Percentiles rank a stretch among this genome's conserved stretches.
Conservation (phyloP, 1,140 invertebrate genomes). For the Halesus radiatus region DNA sequence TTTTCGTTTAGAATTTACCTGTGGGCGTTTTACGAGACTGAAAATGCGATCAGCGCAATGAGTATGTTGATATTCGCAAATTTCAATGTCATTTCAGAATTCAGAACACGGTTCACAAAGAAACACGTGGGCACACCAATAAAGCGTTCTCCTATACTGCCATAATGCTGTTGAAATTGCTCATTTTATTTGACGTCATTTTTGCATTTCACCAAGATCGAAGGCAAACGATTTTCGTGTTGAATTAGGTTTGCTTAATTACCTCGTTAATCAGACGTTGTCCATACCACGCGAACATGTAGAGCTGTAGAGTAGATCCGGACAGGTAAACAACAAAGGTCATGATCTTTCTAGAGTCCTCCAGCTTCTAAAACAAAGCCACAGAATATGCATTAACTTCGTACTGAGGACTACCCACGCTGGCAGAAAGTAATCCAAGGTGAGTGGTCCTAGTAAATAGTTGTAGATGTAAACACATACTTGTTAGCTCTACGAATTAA, state of each 20-base stretch:
- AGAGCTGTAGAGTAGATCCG: constrained; percentile 40
- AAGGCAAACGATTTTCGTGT: too few species aligned
- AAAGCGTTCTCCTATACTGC: background rate
- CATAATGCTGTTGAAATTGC: background rate
- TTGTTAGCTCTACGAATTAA: too few species aligned
- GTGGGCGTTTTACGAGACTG: too few species aligned
- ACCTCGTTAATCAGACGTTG: constrained; percentile 44
- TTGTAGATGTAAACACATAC: too few species aligned
- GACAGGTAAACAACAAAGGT: constrained; percentile 11
- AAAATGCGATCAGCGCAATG: too few species aligned
- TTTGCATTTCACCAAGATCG: too few species aligned
- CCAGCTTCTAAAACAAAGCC: constrained; percentile 28
- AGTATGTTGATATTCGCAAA: background rate
- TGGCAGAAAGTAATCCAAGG: too few species aligned
- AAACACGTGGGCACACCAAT: background rate
- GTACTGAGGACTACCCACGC: too few species aligned
- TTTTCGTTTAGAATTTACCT: too few species aligned
- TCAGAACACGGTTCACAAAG: background rate
- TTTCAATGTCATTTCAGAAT: background rate
- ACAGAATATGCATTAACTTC: too few species aligned
- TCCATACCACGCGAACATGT: constrained; percentile 39
- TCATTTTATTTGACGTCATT: too few species aligned
- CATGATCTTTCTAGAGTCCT: constrained; percentile 4
- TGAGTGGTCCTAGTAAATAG: too few species aligned
- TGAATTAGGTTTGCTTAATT: background rate